Evolutionary conservation across 37 sponge, comb jelly and placozoan genomes (phyloP).

Genomic region (Halichondria panicea): DNA sequence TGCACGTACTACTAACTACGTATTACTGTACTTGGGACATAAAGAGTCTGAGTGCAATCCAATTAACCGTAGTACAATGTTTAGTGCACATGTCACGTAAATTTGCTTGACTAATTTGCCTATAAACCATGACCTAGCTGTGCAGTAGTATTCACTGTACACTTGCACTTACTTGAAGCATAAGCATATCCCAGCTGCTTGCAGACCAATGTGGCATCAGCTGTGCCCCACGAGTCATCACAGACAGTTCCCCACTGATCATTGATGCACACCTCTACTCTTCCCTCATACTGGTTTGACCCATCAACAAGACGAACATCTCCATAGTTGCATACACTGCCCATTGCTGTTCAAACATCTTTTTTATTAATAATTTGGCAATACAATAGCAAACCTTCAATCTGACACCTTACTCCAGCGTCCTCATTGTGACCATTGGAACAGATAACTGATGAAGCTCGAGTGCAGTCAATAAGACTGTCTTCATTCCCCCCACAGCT

Average conservation of each 20-base stretch:
- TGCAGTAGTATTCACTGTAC: too few relatives aligned
- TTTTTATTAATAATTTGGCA: not conserved
- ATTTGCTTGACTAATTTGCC: too few relatives aligned
- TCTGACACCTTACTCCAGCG: conserved; percentile 15
- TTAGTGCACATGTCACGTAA: too few relatives aligned
- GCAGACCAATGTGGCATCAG: conserved; percentile 18
- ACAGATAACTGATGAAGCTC: not conserved
- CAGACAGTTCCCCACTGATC: conserved; percentile 26
- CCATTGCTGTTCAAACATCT: too few relatives aligned
- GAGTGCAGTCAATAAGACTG: conserved; percentile 5
- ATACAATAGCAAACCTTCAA: not conserved
- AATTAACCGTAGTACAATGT: too few relatives aligned
- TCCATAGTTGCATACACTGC: conserved; percentile 5
- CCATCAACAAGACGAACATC: conserved; percentile 11
- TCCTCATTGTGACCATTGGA: conserved; percentile 8
- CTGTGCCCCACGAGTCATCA: conserved; percentile 7
- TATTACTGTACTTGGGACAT: too few relatives aligned
- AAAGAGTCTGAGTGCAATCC: too few relatives aligned
- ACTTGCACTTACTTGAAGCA: conserved; percentile 13
- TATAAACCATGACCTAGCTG: too few relatives aligned
- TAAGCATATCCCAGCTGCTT: conserved; percentile 20
- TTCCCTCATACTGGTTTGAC: conserved; percentile 7
- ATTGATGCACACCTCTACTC: conserved; percentile 32
- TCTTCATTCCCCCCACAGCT: not conserved
- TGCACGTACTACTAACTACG: too few relatives aligned